Evolutionary conservation across 2,797 vertebrate species (phyloP).

Genomic region (Notoglanidium macrostoma): DNA sequence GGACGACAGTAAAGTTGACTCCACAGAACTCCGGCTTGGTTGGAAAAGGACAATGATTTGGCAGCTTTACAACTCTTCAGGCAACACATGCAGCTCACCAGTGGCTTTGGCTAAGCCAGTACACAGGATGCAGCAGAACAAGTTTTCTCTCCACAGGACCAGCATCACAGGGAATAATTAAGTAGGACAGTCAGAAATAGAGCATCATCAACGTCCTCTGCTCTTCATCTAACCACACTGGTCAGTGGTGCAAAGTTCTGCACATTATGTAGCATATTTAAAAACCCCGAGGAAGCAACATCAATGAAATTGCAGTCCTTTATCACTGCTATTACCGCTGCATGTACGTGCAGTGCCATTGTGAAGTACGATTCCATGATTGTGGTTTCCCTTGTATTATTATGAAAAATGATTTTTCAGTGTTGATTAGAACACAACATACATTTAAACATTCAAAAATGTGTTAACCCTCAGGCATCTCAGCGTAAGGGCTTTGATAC

Average conservation of each 20-base stretch:
- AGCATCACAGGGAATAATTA: slow-evolving; percentile 42
- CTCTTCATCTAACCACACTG: slow-evolving; percentile 18
- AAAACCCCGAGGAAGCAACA: not conserved
- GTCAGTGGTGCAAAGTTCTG: not conserved
- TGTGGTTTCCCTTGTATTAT: not conserved
- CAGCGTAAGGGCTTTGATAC: not conserved
- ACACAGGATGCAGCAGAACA: slow-evolving; percentile 19
- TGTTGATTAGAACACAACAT: not conserved
- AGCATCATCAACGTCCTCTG: slow-evolving; percentile 2
- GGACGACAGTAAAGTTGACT: not conserved
- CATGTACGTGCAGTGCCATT: not conserved
- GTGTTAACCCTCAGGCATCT: not conserved
- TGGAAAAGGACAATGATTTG: slow-evolving; percentile 22
- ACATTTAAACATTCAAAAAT: not conserved
- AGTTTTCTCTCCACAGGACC: slow-evolving; percentile 39
- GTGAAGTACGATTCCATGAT: not conserved
- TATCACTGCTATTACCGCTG: not conserved
- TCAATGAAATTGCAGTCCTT: not conserved
- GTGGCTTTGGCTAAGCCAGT: slow-evolving; percentile 21
- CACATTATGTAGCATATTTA: not conserved
- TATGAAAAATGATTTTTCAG: not conserved
- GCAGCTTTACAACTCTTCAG: slow-evolving; percentile 31
- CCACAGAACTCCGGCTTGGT: not conserved
- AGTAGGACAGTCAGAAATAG: slow-evolving; percentile 47
- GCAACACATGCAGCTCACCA: slow-evolving; percentile 28